A percentile compares a stretch with the other conserved stretches of the same genome.
Conservation (phyloP, 1,140 invertebrate species). For the Thrips palmi region DNA sequence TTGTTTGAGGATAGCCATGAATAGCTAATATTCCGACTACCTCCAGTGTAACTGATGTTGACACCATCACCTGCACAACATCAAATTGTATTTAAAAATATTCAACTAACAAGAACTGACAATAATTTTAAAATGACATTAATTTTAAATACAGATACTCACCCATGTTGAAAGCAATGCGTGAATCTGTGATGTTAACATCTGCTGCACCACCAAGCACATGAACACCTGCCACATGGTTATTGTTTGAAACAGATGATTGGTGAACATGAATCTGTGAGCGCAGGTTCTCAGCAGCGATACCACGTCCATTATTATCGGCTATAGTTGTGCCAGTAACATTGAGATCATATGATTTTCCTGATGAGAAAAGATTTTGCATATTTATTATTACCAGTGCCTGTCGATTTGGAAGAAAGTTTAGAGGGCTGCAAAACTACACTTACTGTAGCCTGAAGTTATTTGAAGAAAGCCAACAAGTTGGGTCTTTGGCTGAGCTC, state of each 20-base stretch:
- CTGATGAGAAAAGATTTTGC: constrained; percentile 20
- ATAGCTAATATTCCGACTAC: constrained; percentile 70
- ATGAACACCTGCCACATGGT: constrained; percentile 73
- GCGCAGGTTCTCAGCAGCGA: constrained; percentile 66
- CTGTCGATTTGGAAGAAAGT: constrained; percentile 6
- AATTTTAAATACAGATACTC: no score
- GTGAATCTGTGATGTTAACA: constrained; percentile 77
- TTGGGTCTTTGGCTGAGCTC: constrained; percentile 43
- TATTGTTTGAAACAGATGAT: constrained; percentile 68
- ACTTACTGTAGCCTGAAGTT: constrained; percentile 44
- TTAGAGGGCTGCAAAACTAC: constrained; percentile 6
- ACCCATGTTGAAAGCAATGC: constrained; percentile 82
- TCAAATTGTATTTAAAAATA: no score
- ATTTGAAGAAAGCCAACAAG: constrained; percentile 55
- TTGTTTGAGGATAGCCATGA: constrained; percentile 61
- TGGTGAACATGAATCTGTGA: constrained; percentile 62
- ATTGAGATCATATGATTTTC: constrained; percentile 73
- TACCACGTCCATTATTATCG: constrained; percentile 83
- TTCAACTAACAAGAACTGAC: no score
- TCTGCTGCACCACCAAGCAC: constrained; percentile 72
- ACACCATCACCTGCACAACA: no score
- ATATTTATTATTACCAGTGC: constrained; percentile 7
- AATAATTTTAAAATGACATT: no score
- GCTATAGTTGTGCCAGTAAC: constrained; percentile 66
- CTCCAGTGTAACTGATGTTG: constrained; percentile 82